Conservation (phyloP, 2,113 vertebrate genomes). For the Lota lota region DNA sequence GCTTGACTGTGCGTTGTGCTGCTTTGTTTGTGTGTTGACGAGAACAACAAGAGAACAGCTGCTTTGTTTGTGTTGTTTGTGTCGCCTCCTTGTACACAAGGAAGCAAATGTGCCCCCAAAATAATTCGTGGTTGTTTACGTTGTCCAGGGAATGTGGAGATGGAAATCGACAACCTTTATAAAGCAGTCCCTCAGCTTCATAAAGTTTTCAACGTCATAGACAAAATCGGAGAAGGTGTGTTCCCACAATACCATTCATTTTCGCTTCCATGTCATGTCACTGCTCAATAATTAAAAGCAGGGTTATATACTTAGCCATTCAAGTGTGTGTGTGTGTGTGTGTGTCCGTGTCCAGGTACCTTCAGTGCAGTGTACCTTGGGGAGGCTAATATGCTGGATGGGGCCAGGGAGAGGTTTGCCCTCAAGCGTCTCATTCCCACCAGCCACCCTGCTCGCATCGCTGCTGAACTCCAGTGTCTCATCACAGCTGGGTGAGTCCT, state of each 20-base stretch:
- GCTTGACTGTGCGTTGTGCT: no score
- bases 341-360: constrained; percentile 75
- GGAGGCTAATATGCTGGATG: constrained; percentile 80
- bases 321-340: no score
- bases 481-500: constrained; percentile 85
- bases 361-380: constrained; percentile 98
- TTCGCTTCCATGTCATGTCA: background rate
- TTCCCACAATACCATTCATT: background rate
- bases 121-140: background rate
- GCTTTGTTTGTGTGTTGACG: background rate
- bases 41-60: background rate
- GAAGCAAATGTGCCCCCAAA: no score
- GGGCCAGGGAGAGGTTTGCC: constrained; percentile 86
- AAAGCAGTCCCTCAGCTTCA: constrained; percentile 88
- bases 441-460: constrained; percentile 92
- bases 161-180: constrained; percentile 86
- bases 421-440: constrained; percentile 96
- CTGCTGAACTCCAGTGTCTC: constrained; percentile 96
- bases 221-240: constrained; percentile 95
- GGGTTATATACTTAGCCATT: background rate
- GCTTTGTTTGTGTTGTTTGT: background rate
- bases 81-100: no score
- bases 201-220: constrained; percentile 83
- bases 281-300: background rate
- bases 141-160: constrained; percentile 74